Base-by-base conservation (phyloP, 2,113 vertebrate species). In the Colinus virginianus region DNA sequence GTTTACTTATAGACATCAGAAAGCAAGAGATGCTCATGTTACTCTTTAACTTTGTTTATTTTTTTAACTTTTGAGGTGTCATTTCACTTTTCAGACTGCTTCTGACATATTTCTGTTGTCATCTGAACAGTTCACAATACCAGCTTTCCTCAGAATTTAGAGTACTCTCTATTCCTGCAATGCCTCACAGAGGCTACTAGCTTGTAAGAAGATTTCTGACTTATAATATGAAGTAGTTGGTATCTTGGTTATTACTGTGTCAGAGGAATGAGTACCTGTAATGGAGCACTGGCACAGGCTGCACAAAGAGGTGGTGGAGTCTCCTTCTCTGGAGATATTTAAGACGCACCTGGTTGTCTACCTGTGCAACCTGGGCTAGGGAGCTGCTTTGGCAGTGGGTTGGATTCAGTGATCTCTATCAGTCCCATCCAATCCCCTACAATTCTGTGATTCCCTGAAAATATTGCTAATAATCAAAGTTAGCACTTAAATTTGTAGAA, bases 61-160 rank as follows among this genome's bases (percentile, higher is more conserved):
- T 46, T 34, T 34, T 76, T 17, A 36, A 32, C 42, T 58, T 87
- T 58, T 63, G 2, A 40, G 40, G 6, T 53, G 3, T 84, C 51
- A 22, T 72, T 78, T 90, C 36, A n/a, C 13, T 84, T 85, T 91
- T 62, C n/a, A 77, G 13, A 43, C 25, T 64, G 17, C 20, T 87
- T 76, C 40, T 76, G 51, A 51, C 9, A 2, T 66, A 69, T 45
- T 82, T 86, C 25, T 19, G 4, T 74, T 70, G 8, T 80, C 66
- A 55, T 9, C 26, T 70, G 49, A 30, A 51, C 15, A 53, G 20
- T 77, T 75, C 43, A 43, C 21, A 20, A 23, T 25, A 22, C 5
- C 34, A 43, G 11, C 1, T 4, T 80, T 85, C 70, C 61, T 90
- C 32, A 40, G 19, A 80, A 78, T 71, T 81, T 40, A 68, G 23